phyloP scores from a whole-genome alignment of 2,888 invertebrate species.

The Xylophagus ater region DNA sequence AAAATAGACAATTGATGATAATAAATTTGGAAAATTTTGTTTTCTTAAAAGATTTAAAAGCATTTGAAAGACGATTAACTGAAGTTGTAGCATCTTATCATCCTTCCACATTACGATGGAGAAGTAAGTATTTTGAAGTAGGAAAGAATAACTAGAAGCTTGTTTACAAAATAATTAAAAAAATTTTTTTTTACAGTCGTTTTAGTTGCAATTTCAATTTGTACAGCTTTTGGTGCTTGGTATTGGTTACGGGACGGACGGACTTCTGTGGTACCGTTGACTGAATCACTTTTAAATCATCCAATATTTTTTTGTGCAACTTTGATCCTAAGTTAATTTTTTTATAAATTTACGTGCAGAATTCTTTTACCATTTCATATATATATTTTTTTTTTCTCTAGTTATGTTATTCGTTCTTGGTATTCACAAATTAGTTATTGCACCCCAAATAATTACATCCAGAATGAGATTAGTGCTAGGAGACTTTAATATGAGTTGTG shows the following conservation, averaged over 20 bases:
- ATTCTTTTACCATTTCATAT: slow-evolving; percentile 2
- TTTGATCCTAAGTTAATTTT: slow-evolving; percentile 57
- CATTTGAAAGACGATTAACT: slow-evolving; percentile 91
- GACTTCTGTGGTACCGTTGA: slow-evolving; percentile 80
- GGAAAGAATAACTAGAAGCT: neutral
- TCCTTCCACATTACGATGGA: slow-evolving; percentile 90
- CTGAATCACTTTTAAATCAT: slow-evolving; percentile 87
- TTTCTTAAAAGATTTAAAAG: slow-evolving; percentile 90
- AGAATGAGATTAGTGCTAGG: slow-evolving; percentile 79
- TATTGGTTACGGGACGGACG: slow-evolving; percentile 92
- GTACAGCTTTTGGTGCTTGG: slow-evolving; percentile 90
- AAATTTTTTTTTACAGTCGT: slow-evolving; percentile 52
- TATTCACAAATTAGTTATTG: slow-evolving; percentile 91
- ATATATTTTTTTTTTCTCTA: slow-evolving; percentile 33
- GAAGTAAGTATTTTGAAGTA: slow-evolving; percentile 58
- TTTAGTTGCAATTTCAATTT: slow-evolving; percentile 72
- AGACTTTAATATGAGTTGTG: slow-evolving; percentile 98
- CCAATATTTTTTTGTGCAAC: slow-evolving; percentile 88
- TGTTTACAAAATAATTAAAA: slow-evolving; percentile 7
- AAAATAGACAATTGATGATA: slow-evolving; percentile 9
- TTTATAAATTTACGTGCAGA: neutral
- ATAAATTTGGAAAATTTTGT: slow-evolving; percentile 12
- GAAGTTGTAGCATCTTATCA: slow-evolving; percentile 95
- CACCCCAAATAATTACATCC: slow-evolving; percentile 90
- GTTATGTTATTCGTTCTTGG: slow-evolving; percentile 83